Conservation (phyloP, 2,888 invertebrate genomes). For the Prenolepis imparis region DNA sequence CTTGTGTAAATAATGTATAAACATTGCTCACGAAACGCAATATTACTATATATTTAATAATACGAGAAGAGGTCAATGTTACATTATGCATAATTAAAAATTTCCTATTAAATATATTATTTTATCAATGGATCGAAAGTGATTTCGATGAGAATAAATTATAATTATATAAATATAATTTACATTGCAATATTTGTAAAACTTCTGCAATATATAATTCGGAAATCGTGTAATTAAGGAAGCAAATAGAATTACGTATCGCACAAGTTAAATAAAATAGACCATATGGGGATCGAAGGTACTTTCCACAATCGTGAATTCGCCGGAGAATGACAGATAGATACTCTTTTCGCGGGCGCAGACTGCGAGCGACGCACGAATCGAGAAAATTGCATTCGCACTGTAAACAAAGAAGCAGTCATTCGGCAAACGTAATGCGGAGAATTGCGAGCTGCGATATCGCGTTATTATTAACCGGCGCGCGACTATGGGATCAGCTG, state of each 20-base stretch:
- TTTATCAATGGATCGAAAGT: background rate
- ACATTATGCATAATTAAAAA: background rate
- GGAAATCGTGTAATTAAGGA: background rate
- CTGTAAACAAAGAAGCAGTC: slow-evolving; percentile 38
- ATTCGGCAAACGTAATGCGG: slow-evolving; percentile 40
- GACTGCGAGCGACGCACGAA: background rate
- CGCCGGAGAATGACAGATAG: background rate
- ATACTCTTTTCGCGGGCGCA: background rate
- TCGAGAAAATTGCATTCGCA: slow-evolving; percentile 54
- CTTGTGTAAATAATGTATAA: background rate
- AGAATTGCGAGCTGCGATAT: slow-evolving; percentile 25
- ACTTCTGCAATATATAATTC: background rate
- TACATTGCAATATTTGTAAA: background rate
- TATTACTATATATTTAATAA: background rate
- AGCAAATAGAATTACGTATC: background rate
- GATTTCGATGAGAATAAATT: background rate
- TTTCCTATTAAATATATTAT: background rate
- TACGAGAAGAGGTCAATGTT: background rate
- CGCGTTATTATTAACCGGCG: slow-evolving; percentile 58
- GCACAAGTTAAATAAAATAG: background rate
- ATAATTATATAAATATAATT: background rate
- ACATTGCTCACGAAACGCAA: background rate
- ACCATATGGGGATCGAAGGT: background rate
- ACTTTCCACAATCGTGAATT: background rate
- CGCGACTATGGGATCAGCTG: slow-evolving; percentile 21